These are phyloP conservation scores for Aleiodes sp. DNA, from an alignment of 1,140 invertebrate genomes.

Conservation along the genomic window DNA sequence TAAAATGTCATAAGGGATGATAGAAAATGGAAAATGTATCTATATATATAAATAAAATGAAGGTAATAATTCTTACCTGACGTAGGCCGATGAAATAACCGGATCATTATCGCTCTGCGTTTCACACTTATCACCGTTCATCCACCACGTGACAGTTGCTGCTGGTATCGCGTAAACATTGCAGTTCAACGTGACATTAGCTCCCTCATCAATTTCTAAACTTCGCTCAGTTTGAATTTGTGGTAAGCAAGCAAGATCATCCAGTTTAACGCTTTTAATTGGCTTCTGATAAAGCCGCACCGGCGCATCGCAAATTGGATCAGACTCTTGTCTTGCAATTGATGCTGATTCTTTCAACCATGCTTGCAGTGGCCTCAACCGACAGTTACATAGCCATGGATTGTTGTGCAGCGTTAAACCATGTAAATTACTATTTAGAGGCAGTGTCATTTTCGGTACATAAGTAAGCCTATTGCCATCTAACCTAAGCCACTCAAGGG, in stretches of 20 bases:
- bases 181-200: constrained; percentile 82
- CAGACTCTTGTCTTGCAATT: constrained; percentile 67
- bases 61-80: constrained; percentile 38
- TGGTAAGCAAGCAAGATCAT: constrained; percentile 85
- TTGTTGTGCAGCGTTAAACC: constrained; percentile 86
- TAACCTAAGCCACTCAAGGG: constrained; percentile 84
- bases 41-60: no score
- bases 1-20: neutral
- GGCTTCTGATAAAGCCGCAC: constrained; percentile 71
- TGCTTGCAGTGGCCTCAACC: constrained; percentile 75
- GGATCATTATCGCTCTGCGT: constrained; percentile 57
- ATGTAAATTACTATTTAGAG: constrained; percentile 76
- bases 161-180: constrained; percentile 81
- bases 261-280: constrained; percentile 75
- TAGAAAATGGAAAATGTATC: neutral
- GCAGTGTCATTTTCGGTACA: constrained; percentile 62
- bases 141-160: constrained; percentile 82
- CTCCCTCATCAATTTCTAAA: constrained; percentile 78
- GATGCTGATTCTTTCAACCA: constrained; percentile 81
- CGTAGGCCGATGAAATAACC: constrained; percentile 31
- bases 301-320: constrained; percentile 81
- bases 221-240: constrained; percentile 70
- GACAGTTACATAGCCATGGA: constrained; percentile 89
- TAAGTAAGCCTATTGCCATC: constrained; percentile 81
- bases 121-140: constrained; percentile 73